These are phyloP conservation scores for Scaeva pyrastri DNA, from an alignment of 2,888 invertebrate genomes.

Conservation along the genomic window DNA sequence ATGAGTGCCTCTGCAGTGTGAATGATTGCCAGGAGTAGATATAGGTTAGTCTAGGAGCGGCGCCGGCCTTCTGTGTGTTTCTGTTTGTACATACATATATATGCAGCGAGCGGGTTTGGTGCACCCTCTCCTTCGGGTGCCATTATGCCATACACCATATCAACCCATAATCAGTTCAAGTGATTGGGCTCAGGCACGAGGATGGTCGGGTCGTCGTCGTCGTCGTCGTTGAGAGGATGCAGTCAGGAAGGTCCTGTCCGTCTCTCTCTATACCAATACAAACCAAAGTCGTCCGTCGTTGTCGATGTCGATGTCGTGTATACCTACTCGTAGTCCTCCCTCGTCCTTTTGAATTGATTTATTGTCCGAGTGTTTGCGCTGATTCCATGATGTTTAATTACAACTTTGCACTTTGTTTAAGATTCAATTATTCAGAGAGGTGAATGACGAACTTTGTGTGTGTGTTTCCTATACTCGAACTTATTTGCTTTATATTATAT, in stretches of 20 bases:
- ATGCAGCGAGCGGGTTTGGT: conserved; percentile 5
- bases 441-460: conserved; percentile 58
- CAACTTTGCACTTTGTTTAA: conserved; percentile 76
- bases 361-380: conserved; percentile 73
- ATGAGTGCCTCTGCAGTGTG: conserved; percentile 67
- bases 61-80: not conserved
- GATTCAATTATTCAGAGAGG: conserved; percentile 72
- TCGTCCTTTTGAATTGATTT: conserved; percentile 71
- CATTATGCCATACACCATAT: not conserved
- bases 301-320: no score
- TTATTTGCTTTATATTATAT: not conserved
- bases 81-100: conserved; percentile 9
- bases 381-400: conserved; percentile 76
- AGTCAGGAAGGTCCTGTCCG: no score
- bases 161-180: conserved; percentile 49
- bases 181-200: conserved; percentile 49
- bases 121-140: conserved; percentile 40
- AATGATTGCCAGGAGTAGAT: conserved; percentile 57
- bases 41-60: conserved; percentile 19
- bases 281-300: no score
- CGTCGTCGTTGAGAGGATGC: no score
- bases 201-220: not conserved
- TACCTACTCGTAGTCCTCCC: no score
- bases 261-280: no score
- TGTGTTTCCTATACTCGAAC: not conserved